phyloP scores from a whole-genome alignment of 2,797 vertebrate genomes.

The Syndactyla subalaris region DNA sequence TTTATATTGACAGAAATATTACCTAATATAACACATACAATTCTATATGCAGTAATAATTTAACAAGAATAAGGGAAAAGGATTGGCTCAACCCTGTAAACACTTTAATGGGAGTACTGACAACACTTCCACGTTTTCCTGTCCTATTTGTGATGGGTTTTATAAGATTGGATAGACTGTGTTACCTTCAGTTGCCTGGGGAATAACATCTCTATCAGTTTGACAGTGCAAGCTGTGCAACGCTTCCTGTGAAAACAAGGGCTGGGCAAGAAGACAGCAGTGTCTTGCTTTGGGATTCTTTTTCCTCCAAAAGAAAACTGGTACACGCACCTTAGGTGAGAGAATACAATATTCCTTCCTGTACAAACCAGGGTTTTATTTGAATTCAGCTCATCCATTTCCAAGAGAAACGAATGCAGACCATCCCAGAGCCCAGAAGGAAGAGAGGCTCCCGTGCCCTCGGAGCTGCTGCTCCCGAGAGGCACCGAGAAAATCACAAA shows the following conservation, averaged over 20 bases:
- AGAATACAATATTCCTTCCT: not conserved
- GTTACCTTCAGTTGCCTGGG: not conserved
- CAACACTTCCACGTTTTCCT: not conserved
- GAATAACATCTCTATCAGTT: not conserved
- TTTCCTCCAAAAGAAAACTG: not conserved
- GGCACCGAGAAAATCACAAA: not conserved
- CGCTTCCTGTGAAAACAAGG: not conserved
- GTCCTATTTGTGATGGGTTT: not conserved
- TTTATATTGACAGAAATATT: slow-evolving; percentile 25
- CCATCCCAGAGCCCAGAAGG: not conserved
- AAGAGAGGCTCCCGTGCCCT: not conserved
- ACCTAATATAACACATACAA: not conserved
- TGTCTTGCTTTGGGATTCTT: not conserved
- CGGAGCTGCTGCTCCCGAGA: not conserved
- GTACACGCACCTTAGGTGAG: not conserved
- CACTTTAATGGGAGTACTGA: not conserved
- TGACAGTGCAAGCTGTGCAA: not conserved
- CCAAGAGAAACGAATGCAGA: not conserved
- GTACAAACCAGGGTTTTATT: not conserved
- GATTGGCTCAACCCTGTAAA: not conserved
- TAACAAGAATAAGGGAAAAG: not conserved
- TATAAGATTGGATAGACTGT: not conserved
- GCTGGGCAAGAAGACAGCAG: not conserved
- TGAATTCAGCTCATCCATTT: not conserved
- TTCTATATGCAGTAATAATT: not conserved